phyloP scores from a whole-genome alignment of 1,140 invertebrate genomes.

The Drosophila azteca region DNA sequence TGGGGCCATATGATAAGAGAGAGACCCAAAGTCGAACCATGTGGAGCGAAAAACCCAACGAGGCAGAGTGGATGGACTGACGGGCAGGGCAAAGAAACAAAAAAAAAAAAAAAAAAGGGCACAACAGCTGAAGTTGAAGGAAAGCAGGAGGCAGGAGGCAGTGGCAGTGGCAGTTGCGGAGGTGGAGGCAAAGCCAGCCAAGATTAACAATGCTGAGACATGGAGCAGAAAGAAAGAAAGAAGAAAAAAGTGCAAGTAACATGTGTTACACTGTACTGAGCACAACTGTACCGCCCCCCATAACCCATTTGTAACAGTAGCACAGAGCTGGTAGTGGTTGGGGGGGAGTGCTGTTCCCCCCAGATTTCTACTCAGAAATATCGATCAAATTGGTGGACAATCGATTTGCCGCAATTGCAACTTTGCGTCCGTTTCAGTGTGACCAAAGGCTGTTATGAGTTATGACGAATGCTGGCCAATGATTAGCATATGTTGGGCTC shows the following conservation, averaged over 20 bases:
- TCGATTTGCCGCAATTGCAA: too few relatives aligned
- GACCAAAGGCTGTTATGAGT: slow-evolving; percentile 5
- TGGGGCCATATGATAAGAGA: slow-evolving; percentile 37
- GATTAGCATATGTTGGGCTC: slow-evolving; percentile 23
- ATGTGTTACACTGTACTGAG: slow-evolving; percentile 11
- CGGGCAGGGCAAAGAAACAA: too few relatives aligned
- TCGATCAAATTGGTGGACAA: not conserved
- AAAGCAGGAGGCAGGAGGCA: too few relatives aligned
- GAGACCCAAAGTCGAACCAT: slow-evolving; percentile 31
- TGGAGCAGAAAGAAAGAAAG: slow-evolving; percentile 3
- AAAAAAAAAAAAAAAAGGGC: slow-evolving; percentile 2
- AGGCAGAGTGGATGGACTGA: slow-evolving; percentile 40
- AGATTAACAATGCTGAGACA: slow-evolving; percentile 61
- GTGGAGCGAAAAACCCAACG: slow-evolving; percentile 50
- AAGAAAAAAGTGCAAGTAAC: slow-evolving; percentile 62
- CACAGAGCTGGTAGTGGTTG: slow-evolving; percentile 1
- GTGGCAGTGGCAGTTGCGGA: too few relatives aligned
- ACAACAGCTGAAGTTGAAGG: slow-evolving; percentile 27
- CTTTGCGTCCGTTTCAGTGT: not conserved
- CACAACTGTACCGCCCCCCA: not conserved
- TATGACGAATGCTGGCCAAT: not conserved
- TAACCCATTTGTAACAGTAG: not conserved
- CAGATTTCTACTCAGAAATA: not conserved
- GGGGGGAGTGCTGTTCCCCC: not conserved
- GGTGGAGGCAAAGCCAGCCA: not conserved